phyloP scores from a whole-genome alignment of 2,797 vertebrate species.

The Holocentrus rufus region DNA sequence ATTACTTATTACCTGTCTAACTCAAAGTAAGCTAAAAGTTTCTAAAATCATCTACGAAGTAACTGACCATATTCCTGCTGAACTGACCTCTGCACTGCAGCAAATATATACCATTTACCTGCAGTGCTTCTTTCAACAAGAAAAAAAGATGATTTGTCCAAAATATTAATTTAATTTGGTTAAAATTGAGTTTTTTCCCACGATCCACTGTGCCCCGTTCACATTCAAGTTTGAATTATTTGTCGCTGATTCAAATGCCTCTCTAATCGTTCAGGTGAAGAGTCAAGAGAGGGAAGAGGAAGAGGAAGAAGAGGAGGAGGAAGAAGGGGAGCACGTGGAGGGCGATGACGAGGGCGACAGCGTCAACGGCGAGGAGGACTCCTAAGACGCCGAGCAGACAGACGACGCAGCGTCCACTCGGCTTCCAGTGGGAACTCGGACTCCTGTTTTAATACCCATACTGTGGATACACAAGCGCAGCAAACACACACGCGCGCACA shows the following conservation, averaged over 20 bases:
- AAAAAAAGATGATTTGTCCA: too few species aligned
- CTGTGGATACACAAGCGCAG: conserved; percentile 60
- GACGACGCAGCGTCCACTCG: conserved; percentile 45
- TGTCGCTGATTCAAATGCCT: background rate
- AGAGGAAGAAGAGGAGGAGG: conserved; percentile 82
- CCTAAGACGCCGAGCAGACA: conserved; percentile 74
- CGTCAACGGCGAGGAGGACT: conserved; percentile 89
- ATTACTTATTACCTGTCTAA: too few species aligned
- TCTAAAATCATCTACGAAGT: too few species aligned
- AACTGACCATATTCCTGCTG: too few species aligned
- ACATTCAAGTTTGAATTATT: too few species aligned
- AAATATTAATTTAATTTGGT: too few species aligned
- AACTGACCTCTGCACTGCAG: too few species aligned
- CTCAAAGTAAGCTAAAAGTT: too few species aligned
- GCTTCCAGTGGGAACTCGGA: conserved; percentile 63
- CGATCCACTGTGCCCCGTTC: too few species aligned
- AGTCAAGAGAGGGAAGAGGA: conserved; percentile 75
- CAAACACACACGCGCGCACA: conserved; percentile 21
- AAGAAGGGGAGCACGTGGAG: conserved; percentile 85
- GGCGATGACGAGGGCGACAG: conserved; percentile 91
- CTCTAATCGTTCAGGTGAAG: conserved; percentile 72
- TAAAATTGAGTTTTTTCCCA: too few species aligned
- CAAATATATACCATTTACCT: too few species aligned
- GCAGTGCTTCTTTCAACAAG: too few species aligned
- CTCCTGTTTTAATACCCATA: conserved; percentile 72